phyloP scores from a whole-genome alignment of 2,888 invertebrate genomes.

The Stenodera caucasica region DNA sequence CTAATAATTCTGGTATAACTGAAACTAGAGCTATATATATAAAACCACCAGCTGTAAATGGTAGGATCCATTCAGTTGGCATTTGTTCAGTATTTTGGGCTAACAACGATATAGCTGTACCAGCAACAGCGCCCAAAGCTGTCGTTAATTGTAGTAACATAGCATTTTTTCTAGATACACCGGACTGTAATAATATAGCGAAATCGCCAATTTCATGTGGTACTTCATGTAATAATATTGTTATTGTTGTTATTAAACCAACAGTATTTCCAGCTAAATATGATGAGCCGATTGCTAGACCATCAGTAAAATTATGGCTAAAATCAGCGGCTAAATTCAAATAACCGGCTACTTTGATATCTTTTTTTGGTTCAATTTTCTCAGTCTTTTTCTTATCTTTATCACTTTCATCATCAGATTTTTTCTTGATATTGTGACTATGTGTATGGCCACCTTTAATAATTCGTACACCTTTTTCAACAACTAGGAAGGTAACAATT shows the following conservation, averaged over 20 bases:
- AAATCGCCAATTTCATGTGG: constrained; percentile 99
- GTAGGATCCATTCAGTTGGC: constrained; percentile 86
- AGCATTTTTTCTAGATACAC: constrained; percentile 90
- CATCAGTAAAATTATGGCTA: constrained; percentile 99
- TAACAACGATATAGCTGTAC: constrained; percentile 85
- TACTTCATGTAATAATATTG: constrained; percentile 96
- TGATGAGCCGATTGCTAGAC: constrained; percentile 97
- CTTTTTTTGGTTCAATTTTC: constrained; percentile 52
- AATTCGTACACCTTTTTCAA: constrained; percentile 90
- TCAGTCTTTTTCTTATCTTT: constrained; percentile 44
- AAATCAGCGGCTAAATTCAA: constrained; percentile 98
- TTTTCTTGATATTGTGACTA: constrained; percentile 59
- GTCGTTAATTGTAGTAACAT: constrained; percentile 93
- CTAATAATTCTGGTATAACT: constrained; percentile 94
- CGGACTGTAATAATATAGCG: constrained; percentile 97
- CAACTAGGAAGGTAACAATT: constrained; percentile 86
- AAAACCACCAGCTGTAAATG: constrained; percentile 99
- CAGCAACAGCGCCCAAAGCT: constrained; percentile 91
- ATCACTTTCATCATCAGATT: constrained; percentile 34
- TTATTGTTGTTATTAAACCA: constrained; percentile 89
- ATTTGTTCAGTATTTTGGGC: constrained; percentile 74
- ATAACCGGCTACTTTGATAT: constrained; percentile 86
- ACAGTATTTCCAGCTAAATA: constrained; percentile 88
- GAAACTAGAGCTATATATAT: constrained; percentile 99
- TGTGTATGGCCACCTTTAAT: constrained; percentile 71